These are phyloP conservation scores for Carposina sasakii DNA, from an alignment of 1,140 invertebrate species.

Conservation along the genomic window DNA sequence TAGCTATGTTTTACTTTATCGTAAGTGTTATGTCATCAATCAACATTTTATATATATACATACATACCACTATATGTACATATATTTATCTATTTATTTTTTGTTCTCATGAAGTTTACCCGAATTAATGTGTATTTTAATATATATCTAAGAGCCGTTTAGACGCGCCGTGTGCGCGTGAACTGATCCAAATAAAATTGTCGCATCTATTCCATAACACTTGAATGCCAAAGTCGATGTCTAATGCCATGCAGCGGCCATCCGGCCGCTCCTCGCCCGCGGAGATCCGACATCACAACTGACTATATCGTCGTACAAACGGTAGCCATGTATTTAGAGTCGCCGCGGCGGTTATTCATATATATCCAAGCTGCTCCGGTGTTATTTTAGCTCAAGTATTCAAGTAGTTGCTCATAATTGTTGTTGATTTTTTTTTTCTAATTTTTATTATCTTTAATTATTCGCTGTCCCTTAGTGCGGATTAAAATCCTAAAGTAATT, in stretches of 20 bases:
- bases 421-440: constrained; percentile 57
- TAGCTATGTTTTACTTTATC: constrained; percentile 70
- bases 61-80: constrained; percentile 50
- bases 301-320: constrained; percentile 65
- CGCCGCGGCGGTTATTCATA: constrained; percentile 34
- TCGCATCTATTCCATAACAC: constrained; percentile 46
- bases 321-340: constrained; percentile 51
- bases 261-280: too few species aligned
- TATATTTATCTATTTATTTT: constrained; percentile 67
- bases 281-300: constrained; percentile 64
- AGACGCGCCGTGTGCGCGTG: constrained; percentile 20
- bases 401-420: constrained; percentile 64
- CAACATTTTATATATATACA: constrained; percentile 65
- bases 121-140: constrained; percentile 54
- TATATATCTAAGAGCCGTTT: constrained; percentile 21
- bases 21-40: constrained; percentile 70
- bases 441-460: constrained; percentile 39
- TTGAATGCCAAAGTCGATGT: constrained; percentile 68
- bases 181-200: constrained; percentile 17
- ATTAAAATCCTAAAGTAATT: constrained; percentile 48
- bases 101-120: constrained; percentile 65
- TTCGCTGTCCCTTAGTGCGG: constrained; percentile 30
- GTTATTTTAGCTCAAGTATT: constrained; percentile 67
- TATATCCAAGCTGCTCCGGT: constrained; percentile 67
- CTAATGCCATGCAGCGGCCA: constrained; percentile 54